Base-by-base conservation (phyloP, 2,888 invertebrate species). In the Tholera decimalis region DNA sequence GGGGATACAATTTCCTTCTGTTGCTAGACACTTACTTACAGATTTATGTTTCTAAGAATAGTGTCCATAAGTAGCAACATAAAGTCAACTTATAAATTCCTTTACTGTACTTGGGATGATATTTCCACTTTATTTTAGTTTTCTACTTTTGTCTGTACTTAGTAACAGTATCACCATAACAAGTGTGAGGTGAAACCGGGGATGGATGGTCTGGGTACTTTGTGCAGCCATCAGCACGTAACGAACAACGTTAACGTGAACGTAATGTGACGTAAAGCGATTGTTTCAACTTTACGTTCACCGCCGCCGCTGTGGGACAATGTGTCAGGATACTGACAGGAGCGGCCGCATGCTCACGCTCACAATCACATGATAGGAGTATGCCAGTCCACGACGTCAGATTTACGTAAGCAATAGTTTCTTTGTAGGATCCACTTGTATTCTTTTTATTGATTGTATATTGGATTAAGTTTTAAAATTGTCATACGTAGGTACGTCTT, bases 211-310 rank as follows among this genome's bases (percentile, higher is more conserved):
- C n/a, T n/a, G n/a, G n/a, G 11, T 53, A n/a, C 15, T 53, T 63
- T 18, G 63, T 15, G 39, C 9, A n/a, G 18, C 11, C 20, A 37
- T 62, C 35, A 65, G 49, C 30, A 35, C 24, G 47, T 47, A 28
- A 49, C n/a, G n/a, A n/a, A n/a, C n/a, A n/a, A n/a, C n/a, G n/a
- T n/a, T n/a, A n/a, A n/a, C 28, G 41, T 6, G 26, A 47, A 11
- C 22, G 9, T 24, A 9, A 65, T n/a, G 24, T 7, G 7, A 35
- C 39, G 22, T 47, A 46, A 51, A 53, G 37, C 28, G 3, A 57
- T 67, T 66, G 41, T 53, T 51, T 47, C 30, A 43, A 51, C 7
- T 39, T 30, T 22, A 15, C 28, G 39, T n/a, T n/a, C 8, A 15
- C 37, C 9, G 37, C 24, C 18, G 15, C 20, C 18, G 26, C 9